Percentiles rank a stretch among this genome's conserved stretches.
phyloP scores from a whole-genome alignment of 1,140 invertebrate genomes.

The Apis mellifera region Amel_HAv3.1 CM009931.2:27020001-27020500 shows the following conservation, averaged over 20 bases:
- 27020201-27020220: slow-evolving; percentile 38
- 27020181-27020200: slow-evolving; percentile 5
- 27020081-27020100: too few relatives aligned
- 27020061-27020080: too few relatives aligned
- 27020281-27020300: slow-evolving; percentile 69
- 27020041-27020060: not conserved
- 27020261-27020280: slow-evolving; percentile 74
- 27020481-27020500: too few relatives aligned
- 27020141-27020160: too few relatives aligned
- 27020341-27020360: slow-evolving; percentile 70
- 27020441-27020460: slow-evolving; percentile 79
- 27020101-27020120: too few relatives aligned
- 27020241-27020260: slow-evolving; percentile 72
- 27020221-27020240: slow-evolving; percentile 76
- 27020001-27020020: slow-evolving; percentile 5
- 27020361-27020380: slow-evolving; percentile 71
- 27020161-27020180: not conserved
- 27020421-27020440: slow-evolving; percentile 79
- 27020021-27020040: slow-evolving; percentile 1
- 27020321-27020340: slow-evolving; percentile 83
- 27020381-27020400: slow-evolving; percentile 77
- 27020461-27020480: slow-evolving; percentile 80
- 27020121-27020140: too few relatives aligned
- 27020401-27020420: slow-evolving; percentile 78
- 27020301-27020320: slow-evolving; percentile 71